Evolutionary conservation across 2,888 invertebrate genomes (phyloP).

Genomic region (Adelognathus sp.): DNA sequence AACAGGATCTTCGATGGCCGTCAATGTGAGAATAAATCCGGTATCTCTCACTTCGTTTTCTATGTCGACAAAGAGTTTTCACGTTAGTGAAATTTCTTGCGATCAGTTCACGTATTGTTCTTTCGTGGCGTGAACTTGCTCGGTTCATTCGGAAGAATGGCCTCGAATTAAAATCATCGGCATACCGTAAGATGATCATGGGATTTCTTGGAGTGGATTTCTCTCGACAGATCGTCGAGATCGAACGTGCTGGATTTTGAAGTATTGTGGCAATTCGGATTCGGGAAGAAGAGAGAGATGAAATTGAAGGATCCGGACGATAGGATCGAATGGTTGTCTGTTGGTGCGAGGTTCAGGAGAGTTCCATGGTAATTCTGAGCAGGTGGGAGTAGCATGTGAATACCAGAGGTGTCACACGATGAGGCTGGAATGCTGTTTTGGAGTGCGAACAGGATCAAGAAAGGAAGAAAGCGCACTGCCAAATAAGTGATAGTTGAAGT

Average conservation of each 20-base stretch:
- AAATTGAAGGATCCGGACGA: not conserved
- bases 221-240: no score
- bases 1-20: conserved; percentile 47
- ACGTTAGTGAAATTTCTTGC: no score
- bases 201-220: no score
- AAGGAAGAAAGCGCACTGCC: conserved; percentile 26
- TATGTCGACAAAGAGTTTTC: not conserved
- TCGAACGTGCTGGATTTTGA: no score
- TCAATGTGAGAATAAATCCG: conserved; percentile 30
- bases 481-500: conserved; percentile 26
- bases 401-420: conserved; percentile 73
- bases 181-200: no score
- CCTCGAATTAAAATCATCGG: no score
- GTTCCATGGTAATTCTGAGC: not conserved
- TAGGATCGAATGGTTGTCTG: not conserved
- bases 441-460: conserved; percentile 71
- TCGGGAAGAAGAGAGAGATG: not conserved
- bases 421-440: conserved; percentile 74
- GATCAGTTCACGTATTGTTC: no score
- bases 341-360: not conserved
- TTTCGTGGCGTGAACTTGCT: no score
- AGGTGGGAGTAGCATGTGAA: conserved; percentile 29
- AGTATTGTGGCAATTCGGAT: no score
- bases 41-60: not conserved
- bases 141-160: no score